Percentiles rank a stretch among this genome's conserved stretches.
phyloP scores from a whole-genome alignment of 2,888 invertebrate species.

The Ephialtes manifestator region DNA sequence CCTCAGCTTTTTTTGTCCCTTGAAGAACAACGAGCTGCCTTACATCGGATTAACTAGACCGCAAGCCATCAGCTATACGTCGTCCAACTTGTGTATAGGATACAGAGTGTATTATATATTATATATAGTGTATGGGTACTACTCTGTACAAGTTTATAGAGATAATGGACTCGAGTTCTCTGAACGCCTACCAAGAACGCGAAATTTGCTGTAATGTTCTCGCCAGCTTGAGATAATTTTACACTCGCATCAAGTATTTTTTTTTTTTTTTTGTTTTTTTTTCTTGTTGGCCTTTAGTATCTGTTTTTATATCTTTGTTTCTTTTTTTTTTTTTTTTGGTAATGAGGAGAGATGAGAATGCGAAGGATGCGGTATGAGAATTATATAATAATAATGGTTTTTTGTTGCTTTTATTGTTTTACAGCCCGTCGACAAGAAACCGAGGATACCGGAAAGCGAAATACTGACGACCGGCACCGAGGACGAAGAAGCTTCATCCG shows the following conservation, averaged over 20 bases:
- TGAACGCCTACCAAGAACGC: constrained; percentile 64
- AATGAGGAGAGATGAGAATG: constrained; percentile 11
- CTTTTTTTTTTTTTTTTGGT: constrained; percentile 3
- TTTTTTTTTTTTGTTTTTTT: constrained; percentile 7
- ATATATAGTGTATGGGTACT: constrained; percentile 19
- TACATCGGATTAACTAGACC: constrained; percentile 70
- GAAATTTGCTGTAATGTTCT: constrained; percentile 68
- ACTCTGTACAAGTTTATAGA: constrained; percentile 50
- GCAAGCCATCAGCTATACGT: constrained; percentile 64
- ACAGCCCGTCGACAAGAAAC: constrained; percentile 83
- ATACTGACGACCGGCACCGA: constrained; percentile 87
- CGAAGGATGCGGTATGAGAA: constrained; percentile 23
- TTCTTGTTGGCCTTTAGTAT: background rate
- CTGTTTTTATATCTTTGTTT: background rate
- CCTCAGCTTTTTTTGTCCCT: constrained; percentile 61
- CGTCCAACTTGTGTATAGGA: constrained; percentile 30
- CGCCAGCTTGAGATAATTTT: constrained; percentile 63
- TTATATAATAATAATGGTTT: constrained; percentile 8
- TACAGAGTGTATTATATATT: constrained; percentile 10
- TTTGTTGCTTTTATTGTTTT: constrained; percentile 43
- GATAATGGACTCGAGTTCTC: constrained; percentile 66
- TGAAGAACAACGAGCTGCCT: constrained; percentile 68
- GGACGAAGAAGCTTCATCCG: constrained; percentile 86
- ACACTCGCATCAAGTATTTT: constrained; percentile 45
- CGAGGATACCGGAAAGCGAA: constrained; percentile 84